Evolutionary conservation across 2,113 vertebrate genomes (phyloP).

Genomic region (Mungos mungo): DNA sequence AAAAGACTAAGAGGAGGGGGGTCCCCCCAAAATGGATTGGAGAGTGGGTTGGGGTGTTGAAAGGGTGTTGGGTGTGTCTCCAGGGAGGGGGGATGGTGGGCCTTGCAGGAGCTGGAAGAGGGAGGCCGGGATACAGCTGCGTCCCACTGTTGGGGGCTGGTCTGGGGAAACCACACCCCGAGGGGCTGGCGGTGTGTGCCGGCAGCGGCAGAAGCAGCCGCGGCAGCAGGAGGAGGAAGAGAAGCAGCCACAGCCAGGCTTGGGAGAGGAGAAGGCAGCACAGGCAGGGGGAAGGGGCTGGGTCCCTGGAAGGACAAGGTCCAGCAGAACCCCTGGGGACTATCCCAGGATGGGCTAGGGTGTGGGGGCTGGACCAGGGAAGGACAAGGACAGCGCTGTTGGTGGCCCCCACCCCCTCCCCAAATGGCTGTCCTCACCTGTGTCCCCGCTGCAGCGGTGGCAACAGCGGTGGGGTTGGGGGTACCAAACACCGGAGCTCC

Average conservation of each 20-base stretch:
- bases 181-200: slow-evolving; percentile 38
- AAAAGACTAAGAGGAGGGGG: slow-evolving; percentile 19
- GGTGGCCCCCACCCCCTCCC: slow-evolving; percentile 37
- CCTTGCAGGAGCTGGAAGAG: background rate
- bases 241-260: slow-evolving; percentile 54
- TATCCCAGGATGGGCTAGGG: slow-evolving; percentile 58
- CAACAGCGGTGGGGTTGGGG: slow-evolving; percentile 68
- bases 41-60: background rate
- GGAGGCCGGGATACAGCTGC: background rate
- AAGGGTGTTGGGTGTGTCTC: slow-evolving; percentile 65
- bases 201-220: slow-evolving; percentile 7
- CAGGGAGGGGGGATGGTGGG: background rate
- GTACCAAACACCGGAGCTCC: slow-evolving; percentile 67
- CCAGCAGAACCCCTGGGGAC: slow-evolving; percentile 46
- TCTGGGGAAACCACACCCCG: slow-evolving; percentile 71
- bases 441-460: slow-evolving; percentile 63
- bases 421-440: slow-evolving; percentile 71
- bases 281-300: slow-evolving; percentile 44
- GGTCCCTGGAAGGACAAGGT: slow-evolving; percentile 58
- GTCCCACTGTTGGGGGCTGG: slow-evolving; percentile 55
- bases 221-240: background rate
- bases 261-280: slow-evolving; percentile 50
- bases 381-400: slow-evolving; percentile 26
- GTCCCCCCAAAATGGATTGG: background rate
- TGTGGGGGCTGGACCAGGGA: slow-evolving; percentile 20